These are phyloP conservation scores for Psilopsiagon aymara DNA, from an alignment of 2,113 vertebrate species.

Conservation along the genomic window DNA sequence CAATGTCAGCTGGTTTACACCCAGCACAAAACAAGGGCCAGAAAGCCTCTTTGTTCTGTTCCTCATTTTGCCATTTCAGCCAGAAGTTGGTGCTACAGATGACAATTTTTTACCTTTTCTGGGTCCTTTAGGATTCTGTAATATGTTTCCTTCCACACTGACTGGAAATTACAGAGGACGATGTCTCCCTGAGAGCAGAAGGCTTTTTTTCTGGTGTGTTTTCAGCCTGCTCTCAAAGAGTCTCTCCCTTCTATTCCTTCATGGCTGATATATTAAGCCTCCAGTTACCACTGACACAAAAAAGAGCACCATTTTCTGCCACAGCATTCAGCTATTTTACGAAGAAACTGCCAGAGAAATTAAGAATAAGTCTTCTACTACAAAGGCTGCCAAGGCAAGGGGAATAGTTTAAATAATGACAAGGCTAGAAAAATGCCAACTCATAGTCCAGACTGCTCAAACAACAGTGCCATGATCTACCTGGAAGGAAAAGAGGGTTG, in stretches of 20 bases:
- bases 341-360: slow-evolving; percentile 27
- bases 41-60: neutral
- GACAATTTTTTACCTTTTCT: neutral
- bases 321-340: neutral
- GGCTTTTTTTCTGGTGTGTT: neutral
- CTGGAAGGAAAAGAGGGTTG: neutral
- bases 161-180: neutral
- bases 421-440: neutral
- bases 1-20: neutral
- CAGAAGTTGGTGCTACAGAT: neutral
- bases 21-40: neutral
- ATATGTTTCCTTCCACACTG: neutral
- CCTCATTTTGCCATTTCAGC: neutral
- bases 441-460: neutral
- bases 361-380: neutral
- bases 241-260: neutral
- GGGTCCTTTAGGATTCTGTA: neutral
- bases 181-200: neutral
- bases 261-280: neutral
- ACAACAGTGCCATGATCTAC: neutral
- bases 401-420: slow-evolving; percentile 2
- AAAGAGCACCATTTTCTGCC: slow-evolving; percentile 7
- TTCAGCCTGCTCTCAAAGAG: slow-evolving; percentile 12
- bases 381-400: neutral
- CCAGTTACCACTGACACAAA: neutral